Base-by-base conservation (phyloP, 2,113 vertebrate species). In the Anarhynchus alexandrinus region DNA sequence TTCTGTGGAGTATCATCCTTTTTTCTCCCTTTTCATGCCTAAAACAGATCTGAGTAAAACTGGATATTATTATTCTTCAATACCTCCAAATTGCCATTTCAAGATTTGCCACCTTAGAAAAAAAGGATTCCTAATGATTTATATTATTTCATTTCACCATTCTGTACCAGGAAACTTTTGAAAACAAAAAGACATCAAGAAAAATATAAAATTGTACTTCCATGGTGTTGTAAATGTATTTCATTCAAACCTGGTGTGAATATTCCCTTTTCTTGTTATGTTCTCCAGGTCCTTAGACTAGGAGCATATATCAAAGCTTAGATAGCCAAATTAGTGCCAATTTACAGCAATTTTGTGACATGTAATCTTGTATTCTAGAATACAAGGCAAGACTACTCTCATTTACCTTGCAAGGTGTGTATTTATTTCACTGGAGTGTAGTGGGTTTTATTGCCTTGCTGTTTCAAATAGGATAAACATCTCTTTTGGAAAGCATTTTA, bases 241-340 rank as follows among this genome's bases (percentile, higher is more conserved):
- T 95, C 52, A 74, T 88, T 96, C 88, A 95, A 95, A 90, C 49
- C 23, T 92, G 19, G 27, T 74, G 36, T 47, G 65, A 96, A 85
- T 88, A 74, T 40, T 45, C 40, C 49, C 18, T 66, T 96, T 94
- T 49, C 20, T 85, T 61, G 54, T 82, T 79, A 70, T 29, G 51
- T 82, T 76, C 21, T 54, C n/a, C 26, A 78, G 27, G 86, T 91
- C 88, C 61, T 95, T 86, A 88, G 71, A 88, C 36, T 43, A 52
- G 57, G 40, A 95, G 45, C n/a, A 82, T 78, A 59, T 80, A 94
- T 91, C 61, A 95, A 94, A 96, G n/a, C 47, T 93, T 83, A 94
- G 67, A 94, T 40, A 90, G 86, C 23, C 69, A 97, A 97, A 97
- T 96, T 93, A 96, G 79, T 87, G 32, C 14, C 70, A 97, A 92